Evolutionary conservation across 2,113 vertebrate species (phyloP), one percentile per base, ranked within the genome.

Genomic region (Hemichromis elongatus): DNA sequence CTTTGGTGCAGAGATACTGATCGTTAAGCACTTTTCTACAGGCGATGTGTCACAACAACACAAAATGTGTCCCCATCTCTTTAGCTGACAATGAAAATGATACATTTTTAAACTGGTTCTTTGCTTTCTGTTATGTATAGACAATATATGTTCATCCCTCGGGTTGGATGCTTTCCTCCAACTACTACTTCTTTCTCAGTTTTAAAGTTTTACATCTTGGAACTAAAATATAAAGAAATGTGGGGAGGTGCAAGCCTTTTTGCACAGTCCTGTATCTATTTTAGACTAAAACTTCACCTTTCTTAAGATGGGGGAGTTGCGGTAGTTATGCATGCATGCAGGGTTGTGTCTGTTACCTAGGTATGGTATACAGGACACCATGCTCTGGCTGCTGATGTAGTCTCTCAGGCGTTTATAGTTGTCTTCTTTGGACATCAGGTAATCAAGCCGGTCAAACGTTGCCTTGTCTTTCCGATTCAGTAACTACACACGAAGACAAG

Each of bases 381-480:
- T 99, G 96, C 99, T 99, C 96, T 99, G 97, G 95, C 97, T 99
- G 94, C 97, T 97, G 91, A 99, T 99, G 93, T 97, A 98, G 93
- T 99, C 97, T 94, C 99, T 96, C 90, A 99, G 97, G 45, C 99
- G 97, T 94, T 98, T 99, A 92, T 99, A 99, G 96, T 99, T 99
- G 94, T 99, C 98, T 95, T 99, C 99, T 96, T 99, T 99, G 93
- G 98, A 97, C 97, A 99, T 99, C 91, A 99, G 97, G 93, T 98
- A 99, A 90, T 99, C 98, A 82, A 99, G 85, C 70, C 98, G 98
- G 89, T 99, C 99, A 95, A 99, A 99, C 3, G 97, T 97, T 18
- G 98, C 96, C 96, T 98, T 99, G 95, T 99, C 99, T 93, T 99
- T 99, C 79, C 99, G 97, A 94, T 97, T 99, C 91, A 99, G 37